Conservation (phyloP, 2,888 invertebrate genomes). For the Pristionchus entomophagus region DNA sequence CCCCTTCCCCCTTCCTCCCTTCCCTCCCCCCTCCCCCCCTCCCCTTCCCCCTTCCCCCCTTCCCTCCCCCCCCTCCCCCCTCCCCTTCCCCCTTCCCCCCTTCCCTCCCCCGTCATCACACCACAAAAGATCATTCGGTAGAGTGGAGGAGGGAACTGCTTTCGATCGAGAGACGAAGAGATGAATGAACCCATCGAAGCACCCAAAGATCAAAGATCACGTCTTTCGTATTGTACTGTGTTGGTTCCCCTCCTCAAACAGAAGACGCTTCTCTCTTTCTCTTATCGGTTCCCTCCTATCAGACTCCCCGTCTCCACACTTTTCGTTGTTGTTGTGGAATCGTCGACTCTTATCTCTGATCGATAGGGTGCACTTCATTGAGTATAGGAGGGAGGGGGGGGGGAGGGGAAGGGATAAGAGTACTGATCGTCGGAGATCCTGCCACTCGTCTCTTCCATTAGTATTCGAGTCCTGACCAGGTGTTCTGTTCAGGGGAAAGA, state of each 20-base stretch:
- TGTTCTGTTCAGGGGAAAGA: not conserved
- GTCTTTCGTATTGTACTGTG: not conserved
- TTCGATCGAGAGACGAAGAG: not conserved
- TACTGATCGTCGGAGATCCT: no score
- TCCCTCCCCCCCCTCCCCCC: no score
- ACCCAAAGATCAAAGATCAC: not conserved
- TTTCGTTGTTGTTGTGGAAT: conserved; percentile 12
- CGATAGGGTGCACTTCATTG: not conserved
- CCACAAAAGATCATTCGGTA: conserved; percentile 18
- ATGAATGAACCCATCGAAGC: not conserved
- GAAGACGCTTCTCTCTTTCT: not conserved
- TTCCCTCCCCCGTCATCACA: no score
- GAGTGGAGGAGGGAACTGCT: not conserved
- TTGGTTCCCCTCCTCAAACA: not conserved
- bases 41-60: no score
- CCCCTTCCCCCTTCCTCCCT: no score
- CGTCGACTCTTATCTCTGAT: not conserved
- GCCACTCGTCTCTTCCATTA: no score
- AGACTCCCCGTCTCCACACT: not conserved
- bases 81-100: no score
- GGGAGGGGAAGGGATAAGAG: no score
- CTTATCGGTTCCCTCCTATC: not conserved
- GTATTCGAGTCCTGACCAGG: not conserved
- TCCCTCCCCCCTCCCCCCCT: no score
- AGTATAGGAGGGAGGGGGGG: not conserved